Evolutionary conservation across 2,797 vertebrate genomes (phyloP), one percentile per base, ranked within the genome.

Genomic region (Distichodus sexfasciatus): DNA sequence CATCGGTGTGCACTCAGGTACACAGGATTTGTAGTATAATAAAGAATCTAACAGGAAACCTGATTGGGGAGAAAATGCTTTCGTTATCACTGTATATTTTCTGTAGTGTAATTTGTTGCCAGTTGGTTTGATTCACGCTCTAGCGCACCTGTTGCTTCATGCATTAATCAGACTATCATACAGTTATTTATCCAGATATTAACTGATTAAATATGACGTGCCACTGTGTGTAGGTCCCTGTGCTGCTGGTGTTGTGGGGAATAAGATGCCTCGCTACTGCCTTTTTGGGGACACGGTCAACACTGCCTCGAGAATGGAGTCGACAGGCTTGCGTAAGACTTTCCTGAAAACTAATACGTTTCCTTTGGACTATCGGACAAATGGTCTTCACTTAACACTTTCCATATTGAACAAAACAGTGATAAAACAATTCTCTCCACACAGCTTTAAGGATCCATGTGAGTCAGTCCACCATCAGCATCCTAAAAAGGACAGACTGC

Each of bases 181-280:
- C n/a, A 33, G 6, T 53, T 17, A 1, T 15, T 17, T 10, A 17
- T 55, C 9, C 1, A n/a, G 5, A 10, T 15, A 7, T 24, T 9
- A 58, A 24, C 6, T 8, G 21, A 11, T 7, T 54, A n/a, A 9
- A 15, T 10, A 26, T 57, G 55, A n/a, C n/a, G n/a, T n/a, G n/a
- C n/a, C n/a, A n/a, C n/a, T 47, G 15, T 75, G 26, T 83, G 44
- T 64, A 98, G 96, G 96, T 31, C 95, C 95, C 0, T 98, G 97
- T 84, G 96, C 96, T 0, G 96, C 96, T 14, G 96, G 96, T 70
- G 95, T 99, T 1, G 95, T 98, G 66, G 95, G 95, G 33, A 95
- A 95, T 82, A 99, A 99, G 86, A 99, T 98, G 96, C 96, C 96
- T 69, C 93, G 96, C 19, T 98, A 98, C 67, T 99, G 96, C 79